Percentiles rank a stretch among this genome's conserved stretches.
phyloP scores from a whole-genome alignment of 2,113 vertebrate species.

The Megaceryle maxima region DNA sequence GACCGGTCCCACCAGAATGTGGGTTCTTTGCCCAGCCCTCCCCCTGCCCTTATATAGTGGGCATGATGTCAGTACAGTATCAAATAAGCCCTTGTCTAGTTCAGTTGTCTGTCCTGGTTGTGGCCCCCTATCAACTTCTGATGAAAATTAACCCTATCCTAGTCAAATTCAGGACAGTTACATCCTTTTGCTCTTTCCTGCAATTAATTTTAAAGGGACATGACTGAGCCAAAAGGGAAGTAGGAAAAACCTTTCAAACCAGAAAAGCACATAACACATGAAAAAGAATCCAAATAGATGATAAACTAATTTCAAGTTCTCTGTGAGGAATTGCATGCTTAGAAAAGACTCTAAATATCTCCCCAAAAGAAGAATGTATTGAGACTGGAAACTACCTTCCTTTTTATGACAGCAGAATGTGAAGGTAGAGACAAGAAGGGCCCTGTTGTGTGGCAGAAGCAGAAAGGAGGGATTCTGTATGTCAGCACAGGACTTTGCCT shows the following conservation, averaged over 20 bases:
- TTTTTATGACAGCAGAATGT: not conserved
- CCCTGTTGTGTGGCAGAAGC: not conserved
- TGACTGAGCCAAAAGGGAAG: not conserved
- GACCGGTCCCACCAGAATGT: too few relatives aligned
- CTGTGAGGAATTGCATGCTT: not conserved
- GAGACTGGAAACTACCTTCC: not conserved
- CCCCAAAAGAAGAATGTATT: not conserved
- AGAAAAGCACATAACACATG: not conserved
- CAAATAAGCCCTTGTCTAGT: too few relatives aligned
- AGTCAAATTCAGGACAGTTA: not conserved
- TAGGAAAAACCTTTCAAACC: not conserved
- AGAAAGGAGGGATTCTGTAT: not conserved
- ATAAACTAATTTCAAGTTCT: not conserved
- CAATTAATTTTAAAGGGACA: constrained; percentile 7
- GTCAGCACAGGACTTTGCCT: not conserved
- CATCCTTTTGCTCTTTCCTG: constrained; percentile 10
- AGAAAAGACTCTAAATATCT: not conserved
- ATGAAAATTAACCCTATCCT: too few relatives aligned
- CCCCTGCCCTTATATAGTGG: too few relatives aligned
- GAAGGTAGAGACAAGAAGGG: not conserved
- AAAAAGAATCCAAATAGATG: not conserved
- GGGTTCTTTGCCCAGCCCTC: too few relatives aligned
- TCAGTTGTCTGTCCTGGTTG: too few relatives aligned
- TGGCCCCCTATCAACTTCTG: too few relatives aligned
- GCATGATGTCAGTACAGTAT: too few relatives aligned